phyloP scores from a whole-genome alignment of 1,140 invertebrate species.

The Drosophila biarmipes region DNA sequence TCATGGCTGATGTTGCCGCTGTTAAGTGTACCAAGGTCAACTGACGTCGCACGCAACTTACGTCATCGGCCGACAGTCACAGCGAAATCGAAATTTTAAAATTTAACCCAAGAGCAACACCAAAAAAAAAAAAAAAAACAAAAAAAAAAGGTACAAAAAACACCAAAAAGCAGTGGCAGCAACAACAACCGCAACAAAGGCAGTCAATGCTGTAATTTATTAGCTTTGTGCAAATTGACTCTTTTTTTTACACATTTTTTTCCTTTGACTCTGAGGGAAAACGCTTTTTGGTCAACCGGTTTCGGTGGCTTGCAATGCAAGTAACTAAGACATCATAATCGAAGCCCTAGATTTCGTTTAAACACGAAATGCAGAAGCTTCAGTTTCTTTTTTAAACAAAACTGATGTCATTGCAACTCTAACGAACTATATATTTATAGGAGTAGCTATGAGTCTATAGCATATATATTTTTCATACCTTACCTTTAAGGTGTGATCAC shows the following conservation, averaged over 20 bases:
- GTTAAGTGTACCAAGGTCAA: slow-evolving; percentile 76
- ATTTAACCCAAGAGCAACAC: slow-evolving; percentile 52
- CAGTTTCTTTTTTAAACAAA: background rate
- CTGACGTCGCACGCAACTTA: slow-evolving; percentile 71
- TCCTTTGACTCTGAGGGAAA: slow-evolving; percentile 37
- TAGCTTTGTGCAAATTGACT: slow-evolving; percentile 66
- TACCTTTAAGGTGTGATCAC: no score
- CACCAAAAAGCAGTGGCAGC: background rate
- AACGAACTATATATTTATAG: background rate
- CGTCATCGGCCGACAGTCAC: slow-evolving; percentile 47
- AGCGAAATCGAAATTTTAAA: slow-evolving; percentile 60
- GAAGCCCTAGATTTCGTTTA: slow-evolving; percentile 25
- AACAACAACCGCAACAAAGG: slow-evolving; percentile 13
- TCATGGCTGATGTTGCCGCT: slow-evolving; percentile 28
- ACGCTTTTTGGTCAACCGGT: slow-evolving; percentile 38
- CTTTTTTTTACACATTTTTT: slow-evolving; percentile 11
- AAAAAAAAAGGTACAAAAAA: slow-evolving; percentile 1
- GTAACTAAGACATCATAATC: slow-evolving; percentile 37
- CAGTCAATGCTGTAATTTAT: slow-evolving; percentile 75
- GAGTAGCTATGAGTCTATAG: no score
- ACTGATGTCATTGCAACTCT: no score
- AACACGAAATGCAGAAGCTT: background rate
- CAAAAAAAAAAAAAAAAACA: slow-evolving; percentile 5
- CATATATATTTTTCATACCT: no score
- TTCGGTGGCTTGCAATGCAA: slow-evolving; percentile 4